A percentile compares a stretch with the other conserved stretches of the same genome.
Conservation (phyloP, 1,140 invertebrate species). For the Apis laboriosa region DNA sequence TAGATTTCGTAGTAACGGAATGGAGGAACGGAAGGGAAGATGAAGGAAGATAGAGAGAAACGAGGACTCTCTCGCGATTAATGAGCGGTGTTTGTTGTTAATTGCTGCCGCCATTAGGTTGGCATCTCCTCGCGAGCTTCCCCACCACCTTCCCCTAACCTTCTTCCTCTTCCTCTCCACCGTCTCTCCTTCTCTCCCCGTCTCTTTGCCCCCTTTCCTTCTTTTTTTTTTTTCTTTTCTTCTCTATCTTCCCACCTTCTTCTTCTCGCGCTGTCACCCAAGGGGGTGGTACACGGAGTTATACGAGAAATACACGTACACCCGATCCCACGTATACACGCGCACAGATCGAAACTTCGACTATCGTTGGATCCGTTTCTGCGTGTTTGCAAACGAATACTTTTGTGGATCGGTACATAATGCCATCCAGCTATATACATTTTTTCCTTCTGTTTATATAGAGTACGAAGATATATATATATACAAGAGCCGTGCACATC, state of each 20-base stretch:
- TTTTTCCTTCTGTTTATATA: conserved; percentile 36
- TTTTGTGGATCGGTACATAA: conserved; percentile 41
- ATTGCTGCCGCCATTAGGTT: conserved; percentile 81
- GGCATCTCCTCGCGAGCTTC: conserved; percentile 70
- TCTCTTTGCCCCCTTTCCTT: conserved; percentile 23
- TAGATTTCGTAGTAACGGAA: conserved; percentile 21
- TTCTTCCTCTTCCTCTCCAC: conserved; percentile 26
- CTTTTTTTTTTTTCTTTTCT: conserved; percentile 4
- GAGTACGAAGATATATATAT: conserved; percentile 19
- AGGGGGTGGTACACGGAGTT: conserved; percentile 25
- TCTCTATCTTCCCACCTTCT: conserved; percentile 33
- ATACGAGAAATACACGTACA: conserved; percentile 32
- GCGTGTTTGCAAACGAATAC: not conserved
- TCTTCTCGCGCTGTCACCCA: conserved; percentile 26
- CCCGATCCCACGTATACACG: not conserved
- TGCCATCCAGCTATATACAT: conserved; percentile 39
- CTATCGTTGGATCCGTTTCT: not conserved
- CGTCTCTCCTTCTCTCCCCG: conserved; percentile 16
- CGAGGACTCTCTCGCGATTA: conserved; percentile 77
- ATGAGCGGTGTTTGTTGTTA: conserved; percentile 82
- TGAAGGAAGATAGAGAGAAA: conserved; percentile 44
- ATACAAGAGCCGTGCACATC: conserved; percentile 1
- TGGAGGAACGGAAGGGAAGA: conserved; percentile 25
- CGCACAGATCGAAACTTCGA: too few relatives aligned
- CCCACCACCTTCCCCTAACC: conserved; percentile 23